phyloP scores from a whole-genome alignment of 1,140 invertebrate genomes.

The Magallana gigas region DNA sequence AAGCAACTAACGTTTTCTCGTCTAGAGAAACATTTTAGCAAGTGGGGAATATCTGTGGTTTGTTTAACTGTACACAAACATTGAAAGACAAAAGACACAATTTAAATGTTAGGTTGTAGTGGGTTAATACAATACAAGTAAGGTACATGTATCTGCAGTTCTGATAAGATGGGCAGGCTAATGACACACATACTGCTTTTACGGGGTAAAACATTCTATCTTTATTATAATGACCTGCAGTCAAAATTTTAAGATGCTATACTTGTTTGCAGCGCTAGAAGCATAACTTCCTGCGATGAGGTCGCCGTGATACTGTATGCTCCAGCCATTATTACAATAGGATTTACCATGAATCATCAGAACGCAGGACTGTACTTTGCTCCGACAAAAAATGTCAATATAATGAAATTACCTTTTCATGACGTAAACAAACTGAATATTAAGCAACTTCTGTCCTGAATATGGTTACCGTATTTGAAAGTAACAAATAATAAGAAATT shows the following conservation, averaged over 20 bases:
- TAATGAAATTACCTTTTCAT: background rate
- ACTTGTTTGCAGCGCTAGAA: slow-evolving; percentile 30
- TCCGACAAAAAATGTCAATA: slow-evolving; percentile 53
- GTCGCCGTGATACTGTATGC: slow-evolving; percentile 60
- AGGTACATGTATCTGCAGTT: slow-evolving; percentile 15
- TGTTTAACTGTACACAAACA: too few species aligned
- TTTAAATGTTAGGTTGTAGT: too few species aligned
- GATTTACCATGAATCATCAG: slow-evolving; percentile 53
- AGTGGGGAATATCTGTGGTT: too few species aligned
- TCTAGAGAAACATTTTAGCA: too few species aligned
- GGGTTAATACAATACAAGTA: slow-evolving; percentile 56
- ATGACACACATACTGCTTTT: slow-evolving; percentile 50
- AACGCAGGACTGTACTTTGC: slow-evolving; percentile 46
- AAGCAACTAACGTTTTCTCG: too few species aligned
- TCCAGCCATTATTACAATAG: slow-evolving; percentile 61
- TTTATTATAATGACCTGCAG: too few species aligned
- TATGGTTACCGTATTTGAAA: too few species aligned
- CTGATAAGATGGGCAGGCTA: slow-evolving; percentile 49
- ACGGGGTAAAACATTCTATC: slow-evolving; percentile 59
- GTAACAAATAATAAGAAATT: too few species aligned
- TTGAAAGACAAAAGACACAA: too few species aligned
- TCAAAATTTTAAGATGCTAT: slow-evolving; percentile 49
- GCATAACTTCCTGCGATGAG: slow-evolving; percentile 47
- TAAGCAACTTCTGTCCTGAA: too few species aligned
- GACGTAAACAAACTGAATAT: too few species aligned